A percentile compares a stretch with the other conserved stretches of the same genome.
These are phyloP conservation scores for Alloplasta piceator DNA, from an alignment of 2,888 invertebrate genomes.

Conservation along the genomic window DNA sequence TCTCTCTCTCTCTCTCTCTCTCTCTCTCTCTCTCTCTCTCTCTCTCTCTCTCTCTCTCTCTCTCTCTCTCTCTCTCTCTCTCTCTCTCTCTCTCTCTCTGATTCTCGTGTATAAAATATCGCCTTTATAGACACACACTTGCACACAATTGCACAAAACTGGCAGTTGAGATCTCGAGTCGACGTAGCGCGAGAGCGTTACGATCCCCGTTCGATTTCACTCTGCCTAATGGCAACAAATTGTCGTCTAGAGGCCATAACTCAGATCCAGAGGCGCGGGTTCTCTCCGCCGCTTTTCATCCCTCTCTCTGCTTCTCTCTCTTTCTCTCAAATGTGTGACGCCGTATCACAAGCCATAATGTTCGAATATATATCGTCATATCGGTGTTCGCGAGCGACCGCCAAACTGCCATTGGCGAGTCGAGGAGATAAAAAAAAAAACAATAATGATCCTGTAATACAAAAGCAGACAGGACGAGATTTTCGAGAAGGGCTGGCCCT, in stretches of 20 bases:
- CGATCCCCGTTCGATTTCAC: conserved; percentile 75
- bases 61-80: neutral
- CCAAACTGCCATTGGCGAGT: conserved; percentile 50
- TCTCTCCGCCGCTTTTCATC: conserved; percentile 49
- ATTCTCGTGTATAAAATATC: conserved; percentile 3
- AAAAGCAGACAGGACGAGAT: too few species aligned
- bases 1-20: neutral
- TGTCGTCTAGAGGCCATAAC: conserved; percentile 71
- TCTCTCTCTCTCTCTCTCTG: neutral
- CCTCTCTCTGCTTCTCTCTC: too few species aligned
- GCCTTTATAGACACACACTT: neutral
- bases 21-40: neutral
- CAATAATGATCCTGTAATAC: conserved; percentile 18
- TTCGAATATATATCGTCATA: conserved; percentile 50
- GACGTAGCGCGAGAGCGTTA: conserved; percentile 57
- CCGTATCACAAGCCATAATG: conserved; percentile 36
- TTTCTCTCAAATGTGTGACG: conserved; percentile 3
- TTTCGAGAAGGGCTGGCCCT: neutral
- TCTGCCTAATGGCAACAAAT: conserved; percentile 76
- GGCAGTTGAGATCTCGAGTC: conserved; percentile 54
- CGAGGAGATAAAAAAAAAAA: conserved; percentile 31
- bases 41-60: neutral
- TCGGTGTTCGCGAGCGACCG: conserved; percentile 9
- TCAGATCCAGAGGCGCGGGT: conserved; percentile 22
- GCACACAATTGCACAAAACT: neutral